These are phyloP conservation scores for Acanthosepion esculentum DNA, from an alignment of 2,888 invertebrate genomes.

Conservation along the genomic window DNA sequence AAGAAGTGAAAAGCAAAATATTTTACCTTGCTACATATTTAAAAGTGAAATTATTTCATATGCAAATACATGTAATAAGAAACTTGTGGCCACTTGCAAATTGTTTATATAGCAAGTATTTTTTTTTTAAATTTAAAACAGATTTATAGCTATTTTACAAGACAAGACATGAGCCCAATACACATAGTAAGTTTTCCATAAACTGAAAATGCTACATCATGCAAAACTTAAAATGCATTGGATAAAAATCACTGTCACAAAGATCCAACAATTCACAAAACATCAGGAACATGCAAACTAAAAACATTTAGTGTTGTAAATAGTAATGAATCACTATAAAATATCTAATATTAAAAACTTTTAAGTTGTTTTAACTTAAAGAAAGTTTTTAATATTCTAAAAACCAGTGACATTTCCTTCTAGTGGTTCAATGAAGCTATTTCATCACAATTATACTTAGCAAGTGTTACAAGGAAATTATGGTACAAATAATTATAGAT, in stretches of 20 bases:
- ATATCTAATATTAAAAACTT: background rate
- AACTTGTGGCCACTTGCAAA: background rate
- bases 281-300: background rate
- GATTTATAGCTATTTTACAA: background rate
- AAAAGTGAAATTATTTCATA: background rate
- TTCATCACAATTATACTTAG: too few relatives aligned
- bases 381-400: background rate
- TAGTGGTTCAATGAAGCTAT: background rate
- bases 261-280: background rate
- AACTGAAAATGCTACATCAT: background rate
- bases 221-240: background rate
- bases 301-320: background rate
- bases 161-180: background rate
- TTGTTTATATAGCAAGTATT: background rate
- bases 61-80: background rate
- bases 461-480: too few relatives aligned
- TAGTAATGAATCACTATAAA: background rate
- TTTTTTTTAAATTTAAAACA: background rate
- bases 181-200: background rate
- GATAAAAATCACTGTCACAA: background rate
- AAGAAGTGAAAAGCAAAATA: too few relatives aligned
- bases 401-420: background rate
- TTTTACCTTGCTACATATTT: too few relatives aligned
- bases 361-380: too few relatives aligned
- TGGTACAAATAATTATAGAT: too few relatives aligned